Base-by-base conservation (phyloP, 2,888 invertebrate genomes). In the Drosophila multiciliata region DNA sequence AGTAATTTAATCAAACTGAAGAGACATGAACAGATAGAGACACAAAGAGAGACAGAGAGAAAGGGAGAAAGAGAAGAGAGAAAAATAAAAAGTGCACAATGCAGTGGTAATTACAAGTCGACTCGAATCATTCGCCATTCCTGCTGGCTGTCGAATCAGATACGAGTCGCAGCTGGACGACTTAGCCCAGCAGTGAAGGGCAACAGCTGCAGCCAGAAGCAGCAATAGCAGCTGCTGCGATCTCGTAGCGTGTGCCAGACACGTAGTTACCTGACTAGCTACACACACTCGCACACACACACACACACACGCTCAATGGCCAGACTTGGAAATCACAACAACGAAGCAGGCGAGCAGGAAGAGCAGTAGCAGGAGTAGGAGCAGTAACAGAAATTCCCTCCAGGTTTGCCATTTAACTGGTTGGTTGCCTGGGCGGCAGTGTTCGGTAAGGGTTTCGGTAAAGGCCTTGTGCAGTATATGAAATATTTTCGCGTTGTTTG, bases 91-190 rank as follows among this genome's bases (percentile, higher is more conserved):
- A 74, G 73, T 83, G 55, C 73, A 82, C 87, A 82, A 75, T 88
- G 86, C 86, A 88, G 89, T 84, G 79, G 87, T 86, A 86, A 86
- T 86, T 86, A 86, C 88, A 86, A 65, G 58, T 72, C 69, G 73
- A 62, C 78, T 69, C 72, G 66, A 73, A 54, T 78, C 57, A 73
- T 66, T 62, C 53, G 33, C 67, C 62, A 70, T 74, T 72, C 75
- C 59, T 52, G 49, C 48, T 59, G 73, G 52, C 77, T 63, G 80
- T 70, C 80, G 79, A 73, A 70, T 59, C 73, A 62, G 78, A 73
- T 80, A 80, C 35, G 48, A 58, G 15, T 33, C 38, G 23, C 57
- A 61, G 52, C 61, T 73, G 77, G 71, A 59, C 64, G 53, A 11
- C 29, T 38, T 11, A 23, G 23, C 12, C 8, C 26, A 26, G 26